phyloP scores from a whole-genome alignment of 2,797 vertebrate genomes.

The Molossus molossus region DNA sequence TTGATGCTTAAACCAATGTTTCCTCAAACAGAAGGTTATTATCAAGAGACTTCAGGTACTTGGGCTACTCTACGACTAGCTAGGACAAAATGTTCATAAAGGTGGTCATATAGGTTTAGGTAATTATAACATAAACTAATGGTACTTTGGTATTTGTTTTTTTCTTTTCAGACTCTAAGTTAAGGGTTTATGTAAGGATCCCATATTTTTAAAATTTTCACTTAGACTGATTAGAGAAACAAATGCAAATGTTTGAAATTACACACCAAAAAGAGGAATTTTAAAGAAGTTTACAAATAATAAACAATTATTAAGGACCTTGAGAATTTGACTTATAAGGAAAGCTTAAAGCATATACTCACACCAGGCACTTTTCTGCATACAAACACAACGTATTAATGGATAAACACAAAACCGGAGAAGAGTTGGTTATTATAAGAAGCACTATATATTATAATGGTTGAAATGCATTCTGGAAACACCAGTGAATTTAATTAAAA shows the following conservation, averaged over 20 bases:
- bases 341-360: conserved; percentile 17
- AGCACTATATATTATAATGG: not conserved
- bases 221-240: not conserved
- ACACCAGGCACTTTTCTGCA: not conserved
- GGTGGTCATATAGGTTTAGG: not conserved
- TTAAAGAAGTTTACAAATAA: conserved; percentile 61
- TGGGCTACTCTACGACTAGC: not conserved
- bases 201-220: conserved; percentile 26
- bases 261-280: not conserved
- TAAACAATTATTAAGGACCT: conserved; percentile 66
- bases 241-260: conserved; percentile 67
- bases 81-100: not conserved
- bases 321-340: conserved; percentile 29
- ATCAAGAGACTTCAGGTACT: not conserved
- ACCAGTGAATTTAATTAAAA: conserved; percentile 39
- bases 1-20: not conserved
- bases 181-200: conserved; percentile 49
- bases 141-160: not conserved
- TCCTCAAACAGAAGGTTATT: not conserved
- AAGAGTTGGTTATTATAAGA: not conserved
- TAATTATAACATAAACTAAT: not conserved
- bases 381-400: conserved; percentile 25
- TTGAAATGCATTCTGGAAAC: not conserved
- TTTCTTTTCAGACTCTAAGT: conserved; percentile 21
- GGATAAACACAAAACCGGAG: not conserved